Percentiles rank a stretch among this genome's conserved stretches.
Conservation (phyloP, 2,113 vertebrate species). For the Grus americana region DNA sequence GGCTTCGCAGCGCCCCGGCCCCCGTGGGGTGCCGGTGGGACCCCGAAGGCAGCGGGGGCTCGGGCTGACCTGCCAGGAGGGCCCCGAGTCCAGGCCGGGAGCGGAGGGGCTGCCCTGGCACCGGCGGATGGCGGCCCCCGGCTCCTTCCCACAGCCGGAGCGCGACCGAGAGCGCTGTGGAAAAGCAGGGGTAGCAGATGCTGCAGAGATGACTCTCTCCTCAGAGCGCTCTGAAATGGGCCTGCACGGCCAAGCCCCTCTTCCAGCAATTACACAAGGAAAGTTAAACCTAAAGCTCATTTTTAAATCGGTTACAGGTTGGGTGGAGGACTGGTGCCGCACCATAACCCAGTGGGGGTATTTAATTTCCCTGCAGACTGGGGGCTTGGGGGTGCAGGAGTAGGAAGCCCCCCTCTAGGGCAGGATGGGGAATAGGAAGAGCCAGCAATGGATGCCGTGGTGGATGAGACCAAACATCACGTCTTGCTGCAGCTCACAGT, state of each 20-base stretch:
- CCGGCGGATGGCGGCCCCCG: too few relatives aligned
- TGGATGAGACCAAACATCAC: rapidly evolving
- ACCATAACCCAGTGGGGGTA: rapidly evolving
- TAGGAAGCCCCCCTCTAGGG: not conserved
- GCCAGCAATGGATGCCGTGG: rapidly evolving
- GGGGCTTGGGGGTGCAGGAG: too few relatives aligned
- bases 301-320: not conserved
- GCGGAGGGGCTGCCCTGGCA: not conserved
- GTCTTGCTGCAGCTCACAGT: not conserved
- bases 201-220: not conserved
- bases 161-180: too few relatives aligned
- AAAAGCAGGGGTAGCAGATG: rapidly evolving
- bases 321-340: rapidly evolving
- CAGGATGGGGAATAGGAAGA: rapidly evolving
- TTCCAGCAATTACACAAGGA: rapidly evolving
- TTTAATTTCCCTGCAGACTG: not conserved
- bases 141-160: not conserved
- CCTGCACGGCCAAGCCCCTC: not conserved
- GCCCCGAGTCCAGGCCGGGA: not conserved
- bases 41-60: not conserved
- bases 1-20: not conserved
- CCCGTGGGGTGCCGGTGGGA: not conserved
- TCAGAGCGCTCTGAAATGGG: rapidly evolving
- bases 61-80: too few relatives aligned
- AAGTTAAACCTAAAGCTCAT: not conserved